Percentiles rank a stretch among this genome's conserved stretches.
Evolutionary conservation across 2,888 invertebrate species (phyloP).

Genomic region (Glyphotaelius pellucidus): DNA sequence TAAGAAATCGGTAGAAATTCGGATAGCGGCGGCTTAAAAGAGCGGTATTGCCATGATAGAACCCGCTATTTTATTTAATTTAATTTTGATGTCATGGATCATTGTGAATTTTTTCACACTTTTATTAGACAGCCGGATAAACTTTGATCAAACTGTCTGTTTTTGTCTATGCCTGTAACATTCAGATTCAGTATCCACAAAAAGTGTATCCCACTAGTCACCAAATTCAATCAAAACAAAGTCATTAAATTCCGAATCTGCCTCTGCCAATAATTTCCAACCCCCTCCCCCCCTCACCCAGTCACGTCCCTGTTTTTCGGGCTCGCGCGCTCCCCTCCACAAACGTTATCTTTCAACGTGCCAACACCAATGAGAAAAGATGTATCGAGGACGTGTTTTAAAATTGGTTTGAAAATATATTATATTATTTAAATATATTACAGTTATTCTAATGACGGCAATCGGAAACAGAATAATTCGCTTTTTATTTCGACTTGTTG

Average conservation of each 20-base stretch:
- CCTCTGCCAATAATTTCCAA: not conserved
- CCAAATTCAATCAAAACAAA: not conserved
- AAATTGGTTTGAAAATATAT: not conserved
- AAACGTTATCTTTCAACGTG: conserved; percentile 12
- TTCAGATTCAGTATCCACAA: not conserved
- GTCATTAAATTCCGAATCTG: not conserved
- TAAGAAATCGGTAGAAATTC: too few relatives aligned
- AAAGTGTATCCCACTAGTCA: not conserved
- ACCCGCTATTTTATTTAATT: too few relatives aligned
- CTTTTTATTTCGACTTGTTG: too few relatives aligned
- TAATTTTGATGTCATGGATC: too few relatives aligned
- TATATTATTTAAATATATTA: too few relatives aligned
- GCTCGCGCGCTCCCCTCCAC: not conserved
- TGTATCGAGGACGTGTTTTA: not conserved
- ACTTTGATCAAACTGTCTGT: too few relatives aligned
- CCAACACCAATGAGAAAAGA: not conserved
- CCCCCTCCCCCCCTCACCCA: not conserved
- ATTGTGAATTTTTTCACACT: too few relatives aligned
- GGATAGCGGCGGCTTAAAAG: too few relatives aligned
- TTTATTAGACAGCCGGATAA: too few relatives aligned
- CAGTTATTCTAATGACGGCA: too few relatives aligned
- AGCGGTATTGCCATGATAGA: too few relatives aligned
- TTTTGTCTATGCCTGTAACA: not conserved
- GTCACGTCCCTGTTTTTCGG: conserved; percentile 17
- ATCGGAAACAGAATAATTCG: too few relatives aligned